Conservation (phyloP, 2,113 vertebrate species). For the Poicephalus gulielmi region DNA sequence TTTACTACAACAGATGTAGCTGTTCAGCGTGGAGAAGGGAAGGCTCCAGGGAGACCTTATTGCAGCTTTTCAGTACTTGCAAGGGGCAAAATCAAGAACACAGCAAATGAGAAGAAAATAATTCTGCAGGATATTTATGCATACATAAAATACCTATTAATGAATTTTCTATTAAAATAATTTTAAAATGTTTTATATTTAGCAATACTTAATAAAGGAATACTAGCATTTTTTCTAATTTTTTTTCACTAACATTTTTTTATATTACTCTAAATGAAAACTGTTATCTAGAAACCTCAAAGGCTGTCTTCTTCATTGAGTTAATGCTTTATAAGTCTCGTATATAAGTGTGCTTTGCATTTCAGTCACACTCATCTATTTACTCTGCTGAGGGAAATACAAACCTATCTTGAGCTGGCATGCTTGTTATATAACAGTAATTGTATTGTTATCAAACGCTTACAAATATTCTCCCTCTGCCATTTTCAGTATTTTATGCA, state of each 20-base stretch:
- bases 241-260: neutral
- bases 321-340: neutral
- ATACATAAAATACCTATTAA: neutral
- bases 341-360: rapidly evolving
- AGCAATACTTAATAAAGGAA: neutral
- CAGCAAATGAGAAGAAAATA: neutral
- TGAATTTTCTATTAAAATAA: neutral
- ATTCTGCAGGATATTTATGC: neutral
- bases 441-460: neutral
- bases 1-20: neutral
- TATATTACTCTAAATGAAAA: neutral
- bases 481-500: neutral
- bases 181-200: neutral
- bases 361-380: neutral
- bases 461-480: neutral
- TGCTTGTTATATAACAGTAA: neutral
- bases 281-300: neutral
- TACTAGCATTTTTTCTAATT: neutral
- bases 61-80: neutral
- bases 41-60: neutral
- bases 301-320: neutral
- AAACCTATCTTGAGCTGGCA: neutral
- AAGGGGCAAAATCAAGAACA: neutral
- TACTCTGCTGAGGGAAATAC: neutral
- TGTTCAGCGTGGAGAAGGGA: neutral